Percentiles rank a stretch among this genome's conserved stretches.
Conservation (phyloP, 2,797 vertebrate genomes). For the Rhinoraja longicauda region DNA sequence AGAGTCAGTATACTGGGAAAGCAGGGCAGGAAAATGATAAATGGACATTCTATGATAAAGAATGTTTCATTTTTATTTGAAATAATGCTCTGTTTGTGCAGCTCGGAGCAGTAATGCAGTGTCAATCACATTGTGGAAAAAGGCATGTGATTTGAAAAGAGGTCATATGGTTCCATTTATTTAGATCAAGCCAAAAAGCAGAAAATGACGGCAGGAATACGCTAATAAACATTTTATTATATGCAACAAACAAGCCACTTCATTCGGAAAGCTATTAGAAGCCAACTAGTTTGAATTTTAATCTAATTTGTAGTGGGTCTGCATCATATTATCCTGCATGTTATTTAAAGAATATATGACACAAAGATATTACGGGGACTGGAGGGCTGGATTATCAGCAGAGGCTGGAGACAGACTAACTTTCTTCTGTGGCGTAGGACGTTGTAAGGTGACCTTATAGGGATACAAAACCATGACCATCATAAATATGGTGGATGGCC, state of each 20-base stretch:
- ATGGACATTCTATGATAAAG: background rate
- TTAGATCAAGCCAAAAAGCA: background rate
- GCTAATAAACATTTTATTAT: background rate
- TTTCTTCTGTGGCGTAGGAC: too few relatives aligned
- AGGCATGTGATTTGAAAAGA: background rate
- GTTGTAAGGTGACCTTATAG: too few relatives aligned
- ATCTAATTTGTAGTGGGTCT: background rate
- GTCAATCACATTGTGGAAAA: background rate
- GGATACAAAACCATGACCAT: too few relatives aligned
- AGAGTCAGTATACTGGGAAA: background rate
- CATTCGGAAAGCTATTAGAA: background rate
- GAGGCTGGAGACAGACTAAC: too few relatives aligned
- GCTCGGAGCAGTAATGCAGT: background rate
- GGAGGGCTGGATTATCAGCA: too few relatives aligned
- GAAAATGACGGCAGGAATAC: background rate
- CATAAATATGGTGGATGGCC: too few relatives aligned
- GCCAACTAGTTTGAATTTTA: background rate
- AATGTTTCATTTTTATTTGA: background rate
- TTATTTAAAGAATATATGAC: background rate
- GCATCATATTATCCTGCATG: background rate
- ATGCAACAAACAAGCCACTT: background rate
- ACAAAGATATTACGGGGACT: too few relatives aligned
- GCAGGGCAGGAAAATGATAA: background rate
- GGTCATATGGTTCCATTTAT: background rate
- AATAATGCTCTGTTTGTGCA: background rate